phyloP scores from a whole-genome alignment of 1,140 invertebrate species.

The Sesamia nonagrioides region DNA sequence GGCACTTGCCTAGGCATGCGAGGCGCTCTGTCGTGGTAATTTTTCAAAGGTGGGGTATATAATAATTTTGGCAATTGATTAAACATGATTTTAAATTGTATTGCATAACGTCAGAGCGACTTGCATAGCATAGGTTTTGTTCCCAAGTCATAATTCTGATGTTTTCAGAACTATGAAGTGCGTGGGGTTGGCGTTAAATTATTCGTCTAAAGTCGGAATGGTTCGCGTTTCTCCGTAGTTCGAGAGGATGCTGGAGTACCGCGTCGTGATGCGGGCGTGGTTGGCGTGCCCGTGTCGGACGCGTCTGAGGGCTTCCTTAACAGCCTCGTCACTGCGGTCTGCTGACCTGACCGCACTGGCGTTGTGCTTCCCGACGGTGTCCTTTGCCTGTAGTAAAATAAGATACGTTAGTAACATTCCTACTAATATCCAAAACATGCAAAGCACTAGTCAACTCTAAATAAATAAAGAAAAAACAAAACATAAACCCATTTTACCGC shows the following conservation, averaged over 20 bases:
- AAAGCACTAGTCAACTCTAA: slow-evolving; percentile 47
- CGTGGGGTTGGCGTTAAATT: slow-evolving; percentile 8
- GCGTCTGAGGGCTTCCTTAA: slow-evolving; percentile 90
- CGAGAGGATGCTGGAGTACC: slow-evolving; percentile 74
- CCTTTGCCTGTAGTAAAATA: slow-evolving; percentile 87
- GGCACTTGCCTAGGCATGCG: slow-evolving; percentile 64
- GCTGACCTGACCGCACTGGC: slow-evolving; percentile 89
- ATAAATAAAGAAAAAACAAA: slow-evolving; percentile 46
- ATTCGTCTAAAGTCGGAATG: slow-evolving; percentile 85
- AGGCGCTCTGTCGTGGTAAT: slow-evolving; percentile 57
- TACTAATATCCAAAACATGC: slow-evolving; percentile 39
- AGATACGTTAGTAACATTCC: slow-evolving; percentile 55
- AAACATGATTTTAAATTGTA: slow-evolving; percentile 46
- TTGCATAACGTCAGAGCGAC: slow-evolving; percentile 63
- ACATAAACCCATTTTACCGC: slow-evolving; percentile 49
- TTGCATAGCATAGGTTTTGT: slow-evolving; percentile 55
- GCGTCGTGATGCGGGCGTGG: slow-evolving; percentile 78
- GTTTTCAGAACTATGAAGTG: slow-evolving; percentile 32
- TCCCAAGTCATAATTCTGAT: slow-evolving; percentile 40
- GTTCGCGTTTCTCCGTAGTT: slow-evolving; percentile 85
- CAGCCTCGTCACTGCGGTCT: slow-evolving; percentile 89
- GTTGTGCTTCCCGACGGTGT: slow-evolving; percentile 91
- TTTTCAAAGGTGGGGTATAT: slow-evolving; percentile 57
- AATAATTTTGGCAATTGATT: slow-evolving; percentile 57
- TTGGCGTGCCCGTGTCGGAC: slow-evolving; percentile 85